Conservation (phyloP, 2,797 vertebrate species). For the Amniataba percoides region DNA sequence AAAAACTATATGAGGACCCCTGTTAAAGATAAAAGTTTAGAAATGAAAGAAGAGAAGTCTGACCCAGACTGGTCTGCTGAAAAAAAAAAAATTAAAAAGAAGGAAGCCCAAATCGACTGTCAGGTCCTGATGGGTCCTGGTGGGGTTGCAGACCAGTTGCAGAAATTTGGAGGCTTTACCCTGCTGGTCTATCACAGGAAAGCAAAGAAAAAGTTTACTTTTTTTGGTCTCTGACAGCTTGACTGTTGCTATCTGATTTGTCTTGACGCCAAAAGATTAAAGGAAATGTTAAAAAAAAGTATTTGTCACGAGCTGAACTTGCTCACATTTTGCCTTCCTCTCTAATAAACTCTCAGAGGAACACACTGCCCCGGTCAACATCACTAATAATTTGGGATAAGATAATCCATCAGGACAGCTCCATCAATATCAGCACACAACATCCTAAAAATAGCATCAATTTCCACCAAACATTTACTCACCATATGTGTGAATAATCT, state of each 20-base stretch:
- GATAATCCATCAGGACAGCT: slow-evolving; percentile 33
- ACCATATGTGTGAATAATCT: slow-evolving; percentile 79
- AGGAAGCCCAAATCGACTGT: too few relatives aligned
- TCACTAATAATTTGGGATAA: slow-evolving; percentile 22
- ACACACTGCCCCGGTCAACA: slow-evolving; percentile 17
- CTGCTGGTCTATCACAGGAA: not conserved
- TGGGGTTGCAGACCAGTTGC: too few relatives aligned
- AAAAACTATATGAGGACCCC: not conserved
- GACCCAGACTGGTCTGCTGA: too few relatives aligned
- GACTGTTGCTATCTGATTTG: slow-evolving; percentile 28
- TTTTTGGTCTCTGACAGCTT: slow-evolving; percentile 13
- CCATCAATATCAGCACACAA: slow-evolving; percentile 57
- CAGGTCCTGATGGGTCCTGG: too few relatives aligned
- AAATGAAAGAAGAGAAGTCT: too few relatives aligned
- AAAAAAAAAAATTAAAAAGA: too few relatives aligned
- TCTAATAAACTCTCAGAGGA: slow-evolving; percentile 8
- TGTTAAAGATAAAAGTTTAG: not conserved
- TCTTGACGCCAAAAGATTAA: slow-evolving; percentile 17
- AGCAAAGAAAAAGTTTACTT: slow-evolving; percentile 8
- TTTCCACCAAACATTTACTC: slow-evolving; percentile 72
- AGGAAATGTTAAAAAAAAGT: slow-evolving; percentile 14
- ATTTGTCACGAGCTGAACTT: slow-evolving; percentile 7
- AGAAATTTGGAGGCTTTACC: not conserved
- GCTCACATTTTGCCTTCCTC: slow-evolving; percentile 17
- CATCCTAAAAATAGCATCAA: slow-evolving; percentile 68